Evolutionary conservation across 2,113 vertebrate species (phyloP), one percentile per base, ranked within the genome.

Genomic region (Tinamus guttatus): DNA sequence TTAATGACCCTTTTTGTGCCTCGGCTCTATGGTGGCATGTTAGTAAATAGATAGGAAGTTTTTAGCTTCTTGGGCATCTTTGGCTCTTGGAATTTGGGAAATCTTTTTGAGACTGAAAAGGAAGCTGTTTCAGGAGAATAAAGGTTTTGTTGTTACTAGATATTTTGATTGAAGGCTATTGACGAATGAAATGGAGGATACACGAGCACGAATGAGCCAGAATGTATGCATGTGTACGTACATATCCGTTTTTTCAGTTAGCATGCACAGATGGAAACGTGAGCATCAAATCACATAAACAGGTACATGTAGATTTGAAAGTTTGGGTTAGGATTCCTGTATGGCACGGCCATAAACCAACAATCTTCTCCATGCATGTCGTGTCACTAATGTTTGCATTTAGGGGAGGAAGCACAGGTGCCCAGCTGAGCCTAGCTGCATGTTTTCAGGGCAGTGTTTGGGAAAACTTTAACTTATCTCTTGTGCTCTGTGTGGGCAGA

Each of bases 91-190:
- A 76, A 67, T 67, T 84, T 59, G 30, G 58, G 60, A 78, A 74
- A 71, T 90, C 13, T 1, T 0, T 83, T 70, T 80, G 59, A 85
- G 41, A 38, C 58, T 17, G 60, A 40, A 92, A 56, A 62, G 51
- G 52, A 87, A 69, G 27, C 5, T 40, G 1, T 49, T 27, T 51
- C 13, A 84, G 41, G 49, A 13, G 56, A 87, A 41, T 59, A 75
- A 52, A 11, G 15, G 1, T 27, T 76, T 38, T 5, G 13, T 79
- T 82, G 8, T 69, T 60, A 2, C 34, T 3, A 0, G 4, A 0
- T 65, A 6, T 56, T 89, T 77, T 76, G 43, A 5, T 81, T 74
- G 54, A 91, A 68, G 54, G 18, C 68, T 87, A 6, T 36, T 83
- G 54, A 27, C 58, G 34, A 77, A 45, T 70, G 43, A 87, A 41